Base-by-base conservation (phyloP, 2,888 invertebrate species). In the Cheiracanthium punctorium region DNA sequence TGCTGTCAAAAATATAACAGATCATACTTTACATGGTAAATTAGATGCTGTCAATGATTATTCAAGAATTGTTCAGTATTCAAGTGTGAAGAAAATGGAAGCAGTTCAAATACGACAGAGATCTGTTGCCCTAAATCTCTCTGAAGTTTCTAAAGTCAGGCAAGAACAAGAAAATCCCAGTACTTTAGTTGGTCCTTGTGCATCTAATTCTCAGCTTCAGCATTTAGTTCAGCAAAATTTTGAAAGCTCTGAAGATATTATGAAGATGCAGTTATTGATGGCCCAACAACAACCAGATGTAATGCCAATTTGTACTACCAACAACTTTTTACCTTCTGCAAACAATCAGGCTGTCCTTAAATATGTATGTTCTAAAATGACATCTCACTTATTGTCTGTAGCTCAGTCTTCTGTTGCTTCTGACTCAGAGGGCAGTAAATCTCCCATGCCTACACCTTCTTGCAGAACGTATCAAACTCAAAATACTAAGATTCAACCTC, bases 21-120 rank as follows among this genome's bases (percentile, higher is more conserved):
- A 58, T 58, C 58, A 58, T 58, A 33, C 71, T 58, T 58, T 29
- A 5, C 72, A 76, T 32, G 58, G 48, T 30, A 79, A 84, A 52
- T 5, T 84, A 0, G 69, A 84, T 48, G 30, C 75, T 1, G 74
- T 80, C 10, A 80, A 80, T 37, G 86, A 87, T 65, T 87, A 87
- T 30, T 76, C 87, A 41, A 80, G 70, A 30, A 75, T 87, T 69
- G 87, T 87, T 0, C 80, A 81, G 37, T 76, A 76, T 73, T 76
- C 87, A 20, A 81, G 87, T 58, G 87, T 87, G 7, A 87, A 87
- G 70, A 79, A 87, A 73, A 87, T 87, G 87, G 80, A 87, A 43
- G 75, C 87, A 37, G 87, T 87, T 33, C 87, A 87, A 43, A 87
- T 87, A 41, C 76, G 72, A 1, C 87, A 81, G 30, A 72, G 87